Evolutionary conservation across 2,888 invertebrate species (phyloP), one percentile per base, ranked within the genome.

Genomic region (Ypsolopha scabrella): DNA sequence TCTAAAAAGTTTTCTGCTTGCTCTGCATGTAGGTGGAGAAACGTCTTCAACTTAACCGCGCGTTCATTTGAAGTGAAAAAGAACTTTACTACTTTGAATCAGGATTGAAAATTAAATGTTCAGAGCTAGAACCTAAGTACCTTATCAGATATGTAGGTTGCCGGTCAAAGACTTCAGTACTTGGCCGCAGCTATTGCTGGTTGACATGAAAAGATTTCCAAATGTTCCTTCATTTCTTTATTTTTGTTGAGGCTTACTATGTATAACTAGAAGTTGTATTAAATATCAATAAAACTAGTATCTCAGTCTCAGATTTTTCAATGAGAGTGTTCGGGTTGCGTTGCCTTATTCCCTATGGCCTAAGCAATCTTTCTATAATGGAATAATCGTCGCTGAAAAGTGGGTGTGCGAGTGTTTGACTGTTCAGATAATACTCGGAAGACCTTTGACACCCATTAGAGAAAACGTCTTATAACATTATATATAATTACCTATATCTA

Each of bases 201-300:
- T 73, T 73, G 74, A 72, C 76, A 78, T 70, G 75, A 76, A 77
- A 73, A 73, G 68, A 68, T 74, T 67, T 60, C 63, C 61, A 70
- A 68, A 61, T 62, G 70, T 67, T 55, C 54, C 57, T 38, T 24
- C 4, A 35, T 39, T 44, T 43, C 57, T 38, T 24, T 10, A 35
- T 39, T 44, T 43, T 44, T 44, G 10, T 50, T 39, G 14, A 9
- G 41, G n/a, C 34, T 41, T 33, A 33, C 7, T 24, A 48, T 36
- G 36, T 36, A 13, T 48, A 10, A 6, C 11, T 39, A 39, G 39
- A 3, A 24, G 4, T 24, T 24, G 2, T 24, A 4, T 24, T n/a
- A n/a, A n/a, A n/a, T n/a, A n/a, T n/a, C n/a, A n/a, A n/a, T n/a
- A n/a, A n/a, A n/a, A n/a, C n/a, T n/a, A n/a, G n/a, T n/a, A n/a